A percentile compares a stretch with the other conserved stretches of the same genome.
Evolutionary conservation across 1,140 invertebrate species (phyloP).

Genomic region (Rhizoglyphus robini): DNA sequence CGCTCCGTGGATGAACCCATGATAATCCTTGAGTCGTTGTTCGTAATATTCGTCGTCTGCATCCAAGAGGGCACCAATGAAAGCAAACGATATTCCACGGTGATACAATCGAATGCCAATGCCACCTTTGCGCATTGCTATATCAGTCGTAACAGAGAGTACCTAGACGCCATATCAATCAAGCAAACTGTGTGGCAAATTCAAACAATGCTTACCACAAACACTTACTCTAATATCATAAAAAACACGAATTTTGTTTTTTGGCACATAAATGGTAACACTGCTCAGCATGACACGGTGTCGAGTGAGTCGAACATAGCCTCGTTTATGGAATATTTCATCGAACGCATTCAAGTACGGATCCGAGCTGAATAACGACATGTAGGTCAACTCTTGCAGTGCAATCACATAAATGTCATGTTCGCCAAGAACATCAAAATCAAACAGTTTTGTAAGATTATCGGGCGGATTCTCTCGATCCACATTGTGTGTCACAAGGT

Average conservation of each 20-base stretch:
- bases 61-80: neutral
- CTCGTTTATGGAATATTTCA: neutral
- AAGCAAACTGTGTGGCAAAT: neutral
- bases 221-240: neutral
- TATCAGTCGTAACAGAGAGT: neutral
- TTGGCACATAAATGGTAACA: neutral
- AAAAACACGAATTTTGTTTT: neutral
- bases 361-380: neutral
- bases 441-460: neutral
- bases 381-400: neutral
- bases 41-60: conserved; percentile 4
- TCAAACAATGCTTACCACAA: neutral
- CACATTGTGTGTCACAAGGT: neutral
- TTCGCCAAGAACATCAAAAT: neutral
- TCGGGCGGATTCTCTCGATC: neutral
- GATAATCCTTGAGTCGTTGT: neutral
- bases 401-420: neutral
- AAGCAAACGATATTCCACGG: neutral
- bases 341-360: neutral
- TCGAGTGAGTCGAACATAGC: neutral
- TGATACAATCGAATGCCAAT: neutral
- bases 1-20: neutral
- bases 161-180: neutral
- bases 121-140: neutral
- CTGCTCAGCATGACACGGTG: neutral